Base-by-base conservation (phyloP, 2,113 vertebrate species). In the Xenus cinereus region DNA sequence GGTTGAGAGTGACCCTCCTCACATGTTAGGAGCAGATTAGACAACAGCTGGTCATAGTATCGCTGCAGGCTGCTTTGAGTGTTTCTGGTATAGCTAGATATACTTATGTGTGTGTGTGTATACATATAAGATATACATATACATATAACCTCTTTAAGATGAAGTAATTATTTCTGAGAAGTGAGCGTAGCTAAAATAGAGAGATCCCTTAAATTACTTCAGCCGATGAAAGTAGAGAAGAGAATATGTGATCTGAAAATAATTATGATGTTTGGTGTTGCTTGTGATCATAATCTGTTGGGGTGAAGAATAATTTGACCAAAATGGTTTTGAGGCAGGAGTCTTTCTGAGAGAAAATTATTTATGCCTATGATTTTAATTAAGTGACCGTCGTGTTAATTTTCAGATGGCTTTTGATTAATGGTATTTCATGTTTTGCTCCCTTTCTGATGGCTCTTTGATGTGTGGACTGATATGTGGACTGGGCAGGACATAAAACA, bases 291-390 rank as follows among this genome's bases (percentile, higher is more conserved):
- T 46, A 69, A 35, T 39, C 10, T 64, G 12, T 28, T 50, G 75
- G 67, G 30, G 59, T 80, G 89, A 80, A 95, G 63, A 51, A 28
- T 59, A 63, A 73, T 77, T 92, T 79, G 35, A 53, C 79, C 87
- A 63, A 96, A 94, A 89, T 87, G 66, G 46, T 89, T 97, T 89
- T 87, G 80, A 78, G 89, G 7, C 50, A 81, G 50, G 13, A 22
- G 6, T 94, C 72, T 95, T 95, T 75, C 74, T 94, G 39, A 69
- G 41, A 60, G 54, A 92, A 80, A 88, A 81, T 66, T 73, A 91
- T 87, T 59, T 69, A 64, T 20, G 16, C 11, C 93, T 97, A 96
- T 94, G 45, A 84, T 97, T 97, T 84, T 93, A 87, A 84, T 97
- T 95, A 93, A 95, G 46, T 78, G 9, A 50, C 11, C 54, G 92